Evolutionary conservation across 2,888 invertebrate species (phyloP).

Genomic region (Gortyna flavago): DNA sequence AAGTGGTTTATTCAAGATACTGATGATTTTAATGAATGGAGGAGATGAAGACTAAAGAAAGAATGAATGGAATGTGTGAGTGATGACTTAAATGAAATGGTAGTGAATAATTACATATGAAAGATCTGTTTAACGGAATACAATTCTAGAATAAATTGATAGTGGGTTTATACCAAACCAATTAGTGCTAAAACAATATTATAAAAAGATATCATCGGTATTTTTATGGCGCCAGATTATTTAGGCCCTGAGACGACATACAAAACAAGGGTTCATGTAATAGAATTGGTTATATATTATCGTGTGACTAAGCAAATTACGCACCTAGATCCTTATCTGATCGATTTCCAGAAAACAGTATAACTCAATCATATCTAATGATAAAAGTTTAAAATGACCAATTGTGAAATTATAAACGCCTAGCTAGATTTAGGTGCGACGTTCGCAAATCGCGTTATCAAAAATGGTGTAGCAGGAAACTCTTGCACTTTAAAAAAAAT

Average conservation of each 20-base stretch:
- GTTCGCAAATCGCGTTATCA: background rate
- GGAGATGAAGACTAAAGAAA: background rate
- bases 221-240: slow-evolving; percentile 19
- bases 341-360: background rate
- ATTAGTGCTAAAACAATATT: slow-evolving; percentile 6
- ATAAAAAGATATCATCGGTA: background rate
- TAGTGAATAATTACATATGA: background rate
- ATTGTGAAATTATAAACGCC: background rate
- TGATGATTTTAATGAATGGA: background rate
- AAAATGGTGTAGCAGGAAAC: background rate
- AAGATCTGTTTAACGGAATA: background rate
- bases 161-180: background rate
- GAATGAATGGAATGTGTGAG: background rate
- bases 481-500: background rate
- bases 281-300: slow-evolving; percentile 5
- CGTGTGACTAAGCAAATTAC: slow-evolving; percentile 1
- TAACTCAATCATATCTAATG: background rate
- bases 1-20: background rate
- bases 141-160: slow-evolving; percentile 7
- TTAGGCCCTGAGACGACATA: background rate
- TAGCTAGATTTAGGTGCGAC: background rate
- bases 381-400: background rate
- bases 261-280: background rate
- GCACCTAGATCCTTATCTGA: slow-evolving; percentile 7
- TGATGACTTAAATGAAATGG: background rate